Percentiles rank a stretch among this genome's conserved stretches.
Evolutionary conservation across 2,888 invertebrate genomes (phyloP).

Genomic region (Loripinus fragilis): DNA sequence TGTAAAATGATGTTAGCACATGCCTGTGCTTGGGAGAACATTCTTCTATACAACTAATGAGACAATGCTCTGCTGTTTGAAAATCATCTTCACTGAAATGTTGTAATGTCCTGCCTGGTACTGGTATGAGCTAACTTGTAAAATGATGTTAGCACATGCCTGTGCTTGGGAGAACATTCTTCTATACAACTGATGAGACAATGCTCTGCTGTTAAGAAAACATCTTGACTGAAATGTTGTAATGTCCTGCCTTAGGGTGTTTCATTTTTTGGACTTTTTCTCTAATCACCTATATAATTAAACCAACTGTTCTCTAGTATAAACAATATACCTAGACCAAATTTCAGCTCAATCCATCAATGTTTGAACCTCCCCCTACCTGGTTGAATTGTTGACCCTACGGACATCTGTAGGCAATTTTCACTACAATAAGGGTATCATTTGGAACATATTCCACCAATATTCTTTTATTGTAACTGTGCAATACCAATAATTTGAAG

Average conservation of each 20-base stretch:
- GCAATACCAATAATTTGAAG: too few relatives aligned
- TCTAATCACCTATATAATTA: too few relatives aligned
- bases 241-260: not conserved
- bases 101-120: not conserved
- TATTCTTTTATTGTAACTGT: too few relatives aligned
- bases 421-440: too few relatives aligned
- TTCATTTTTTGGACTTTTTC: too few relatives aligned
- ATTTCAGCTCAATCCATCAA: too few relatives aligned
- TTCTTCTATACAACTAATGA: not conserved
- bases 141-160: not conserved
- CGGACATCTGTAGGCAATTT: too few relatives aligned
- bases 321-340: too few relatives aligned
- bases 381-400: too few relatives aligned
- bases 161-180: not conserved
- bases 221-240: not conserved
- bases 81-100: not conserved
- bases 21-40: not conserved
- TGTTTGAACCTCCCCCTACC: too few relatives aligned
- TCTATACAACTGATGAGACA: not conserved
- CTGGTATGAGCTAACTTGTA: not conserved
- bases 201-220: not conserved
- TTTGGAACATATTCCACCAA: too few relatives aligned
- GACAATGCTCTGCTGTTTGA: not conserved
- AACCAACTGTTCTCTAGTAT: too few relatives aligned
- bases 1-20: conserved; percentile 1